Evolutionary conservation across 2,888 invertebrate species (phyloP).

Genomic region (Harpagoxenus sublaevis): DNA sequence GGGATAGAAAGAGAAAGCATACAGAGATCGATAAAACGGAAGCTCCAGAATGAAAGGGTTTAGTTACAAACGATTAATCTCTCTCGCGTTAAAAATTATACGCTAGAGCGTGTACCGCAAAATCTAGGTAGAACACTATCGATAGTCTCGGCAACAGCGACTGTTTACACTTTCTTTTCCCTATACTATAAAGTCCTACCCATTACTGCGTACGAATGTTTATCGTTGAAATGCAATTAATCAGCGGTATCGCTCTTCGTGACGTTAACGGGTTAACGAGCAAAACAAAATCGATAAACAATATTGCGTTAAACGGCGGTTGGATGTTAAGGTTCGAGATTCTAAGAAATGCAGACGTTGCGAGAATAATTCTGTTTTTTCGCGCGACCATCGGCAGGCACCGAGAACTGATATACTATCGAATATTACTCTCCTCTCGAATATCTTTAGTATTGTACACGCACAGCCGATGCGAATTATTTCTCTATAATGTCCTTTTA

Average conservation of each 20-base stretch:
- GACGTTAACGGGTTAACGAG: constrained; percentile 61
- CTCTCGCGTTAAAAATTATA: constrained; percentile 51
- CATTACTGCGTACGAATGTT: constrained; percentile 53
- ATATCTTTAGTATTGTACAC: constrained; percentile 16
- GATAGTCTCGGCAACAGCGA: constrained; percentile 55
- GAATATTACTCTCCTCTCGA: constrained; percentile 10
- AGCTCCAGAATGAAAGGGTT: constrained; percentile 14
- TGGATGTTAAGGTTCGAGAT: constrained; percentile 47
- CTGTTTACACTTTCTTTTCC: constrained; percentile 20
- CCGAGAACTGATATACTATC: not conserved
- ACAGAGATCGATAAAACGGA: constrained; percentile 20
- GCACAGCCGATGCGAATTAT: not conserved
- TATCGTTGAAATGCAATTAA: constrained; percentile 71
- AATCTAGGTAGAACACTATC: constrained; percentile 62
- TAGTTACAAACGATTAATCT: constrained; percentile 51
- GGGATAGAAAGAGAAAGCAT: constrained; percentile 12
- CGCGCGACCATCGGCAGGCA: constrained; percentile 1
- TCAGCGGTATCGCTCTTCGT: constrained; percentile 62
- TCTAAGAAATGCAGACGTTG: constrained; percentile 61
- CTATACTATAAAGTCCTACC: constrained; percentile 50
- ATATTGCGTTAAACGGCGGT: constrained; percentile 28
- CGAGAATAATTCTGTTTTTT: constrained; percentile 47
- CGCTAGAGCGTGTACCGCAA: constrained; percentile 63
- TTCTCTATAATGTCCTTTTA: constrained; percentile 6
- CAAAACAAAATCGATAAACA: constrained; percentile 49